phyloP scores from a whole-genome alignment of 2,888 invertebrate species.

The Opisthograptis luteolata region DNA sequence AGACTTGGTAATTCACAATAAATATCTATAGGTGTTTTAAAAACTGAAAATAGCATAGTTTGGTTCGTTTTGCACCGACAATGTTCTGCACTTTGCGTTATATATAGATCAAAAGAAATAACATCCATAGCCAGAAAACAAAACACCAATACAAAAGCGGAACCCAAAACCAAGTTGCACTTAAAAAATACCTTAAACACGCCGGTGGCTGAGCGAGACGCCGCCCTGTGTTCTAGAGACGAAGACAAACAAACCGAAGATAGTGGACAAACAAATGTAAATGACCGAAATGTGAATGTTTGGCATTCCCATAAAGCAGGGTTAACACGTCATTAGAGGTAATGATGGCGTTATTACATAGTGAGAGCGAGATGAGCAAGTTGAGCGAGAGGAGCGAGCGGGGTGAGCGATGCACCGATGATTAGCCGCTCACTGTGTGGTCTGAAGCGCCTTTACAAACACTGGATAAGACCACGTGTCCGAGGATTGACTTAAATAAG shows the following conservation, averaged over 20 bases:
- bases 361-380: slow-evolving; percentile 52
- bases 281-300: slow-evolving; percentile 84
- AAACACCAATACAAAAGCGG: slow-evolving; percentile 56
- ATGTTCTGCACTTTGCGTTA: not conserved
- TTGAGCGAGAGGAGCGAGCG: slow-evolving; percentile 30
- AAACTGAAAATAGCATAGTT: too few relatives aligned
- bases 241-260: slow-evolving; percentile 79
- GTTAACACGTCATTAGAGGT: slow-evolving; percentile 84
- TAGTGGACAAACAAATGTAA: slow-evolving; percentile 83
- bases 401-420: slow-evolving; percentile 71
- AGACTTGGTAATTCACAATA: too few relatives aligned
- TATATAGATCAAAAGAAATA: slow-evolving; percentile 6
- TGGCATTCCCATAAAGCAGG: slow-evolving; percentile 84
- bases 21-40: too few relatives aligned
- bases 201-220: slow-evolving; percentile 73
- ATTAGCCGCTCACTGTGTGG: slow-evolving; percentile 80
- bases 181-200: slow-evolving; percentile 68
- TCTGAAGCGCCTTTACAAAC: slow-evolving; percentile 74
- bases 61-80: too few relatives aligned
- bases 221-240: slow-evolving; percentile 83
- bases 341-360: slow-evolving; percentile 82
- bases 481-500: slow-evolving; percentile 45
- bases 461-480: slow-evolving; percentile 61
- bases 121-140: slow-evolving; percentile 8
- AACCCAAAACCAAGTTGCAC: slow-evolving; percentile 70